Evolutionary conservation across 2,888 invertebrate species (phyloP).

Genomic region (Tetranychus piercei): DNA sequence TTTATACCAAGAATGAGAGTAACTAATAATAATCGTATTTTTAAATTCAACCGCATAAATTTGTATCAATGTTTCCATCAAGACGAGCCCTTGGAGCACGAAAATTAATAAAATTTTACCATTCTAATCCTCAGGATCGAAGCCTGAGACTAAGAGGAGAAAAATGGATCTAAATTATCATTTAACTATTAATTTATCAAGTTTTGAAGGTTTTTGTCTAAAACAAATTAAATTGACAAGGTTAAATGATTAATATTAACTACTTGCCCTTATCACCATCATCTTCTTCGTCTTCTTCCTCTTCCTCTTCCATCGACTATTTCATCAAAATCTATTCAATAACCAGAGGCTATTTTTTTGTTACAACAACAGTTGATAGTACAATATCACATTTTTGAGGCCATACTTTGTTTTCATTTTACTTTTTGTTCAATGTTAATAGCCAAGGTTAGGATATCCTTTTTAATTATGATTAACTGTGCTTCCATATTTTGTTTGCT

Average conservation of each 20-base stretch:
- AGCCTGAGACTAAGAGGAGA: no score
- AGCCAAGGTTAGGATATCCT: neutral
- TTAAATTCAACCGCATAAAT: no score
- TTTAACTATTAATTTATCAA: neutral
- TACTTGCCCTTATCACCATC: neutral
- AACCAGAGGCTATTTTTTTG: neutral
- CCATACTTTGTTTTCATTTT: neutral
- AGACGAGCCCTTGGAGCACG: no score
- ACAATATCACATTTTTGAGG: neutral
- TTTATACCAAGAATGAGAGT: no score
- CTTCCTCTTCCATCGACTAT: neutral
- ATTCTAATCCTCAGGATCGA: no score
- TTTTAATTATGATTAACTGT: slow-evolving; percentile 16
- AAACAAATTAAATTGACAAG: neutral
- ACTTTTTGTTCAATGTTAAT: neutral
- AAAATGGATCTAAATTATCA: no score
- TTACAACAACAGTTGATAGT: neutral
- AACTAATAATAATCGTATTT: no score
- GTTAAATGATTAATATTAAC: neutral
- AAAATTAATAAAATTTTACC: no score
- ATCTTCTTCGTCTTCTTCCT: neutral
- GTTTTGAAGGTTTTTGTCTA: neutral
- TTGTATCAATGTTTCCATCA: no score
- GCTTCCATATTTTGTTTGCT: slow-evolving; percentile 26
- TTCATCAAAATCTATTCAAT: neutral